Conservation (phyloP, 2,888 invertebrate genomes). For the Mimas tiliae region DNA sequence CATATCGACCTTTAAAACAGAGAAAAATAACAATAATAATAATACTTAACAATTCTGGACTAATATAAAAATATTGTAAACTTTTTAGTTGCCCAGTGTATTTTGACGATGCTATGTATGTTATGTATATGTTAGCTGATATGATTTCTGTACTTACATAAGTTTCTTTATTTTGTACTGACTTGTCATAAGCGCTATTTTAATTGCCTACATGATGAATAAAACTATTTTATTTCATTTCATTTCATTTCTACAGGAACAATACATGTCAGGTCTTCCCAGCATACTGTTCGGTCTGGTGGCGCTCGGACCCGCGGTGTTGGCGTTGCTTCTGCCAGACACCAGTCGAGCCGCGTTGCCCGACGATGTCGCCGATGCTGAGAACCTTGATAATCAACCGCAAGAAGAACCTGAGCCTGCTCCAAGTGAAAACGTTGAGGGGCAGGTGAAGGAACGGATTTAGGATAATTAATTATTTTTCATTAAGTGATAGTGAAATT, state of each 20-base stretch:
- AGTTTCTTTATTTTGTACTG: no score
- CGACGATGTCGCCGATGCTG: slow-evolving; percentile 64
- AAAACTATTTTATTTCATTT: no score
- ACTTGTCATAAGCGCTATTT: no score
- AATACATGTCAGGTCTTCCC: slow-evolving; percentile 67
- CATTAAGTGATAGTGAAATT: not conserved
- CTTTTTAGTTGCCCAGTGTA: no score
- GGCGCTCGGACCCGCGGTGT: slow-evolving; percentile 63
- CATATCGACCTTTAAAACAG: no score
- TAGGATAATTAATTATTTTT: not conserved
- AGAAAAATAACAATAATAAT: no score
- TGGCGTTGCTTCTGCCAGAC: slow-evolving; percentile 70
- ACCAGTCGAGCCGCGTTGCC: slow-evolving; percentile 65
- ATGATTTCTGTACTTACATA: no score
- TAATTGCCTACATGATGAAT: no score
- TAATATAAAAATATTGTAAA: no score
- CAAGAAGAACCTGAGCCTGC: slow-evolving; percentile 20
- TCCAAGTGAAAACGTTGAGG: not conserved
- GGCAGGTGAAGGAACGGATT: slow-evolving; percentile 19
- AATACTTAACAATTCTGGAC: no score
- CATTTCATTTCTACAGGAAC: slow-evolving; percentile 49
- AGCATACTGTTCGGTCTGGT: slow-evolving; percentile 67
- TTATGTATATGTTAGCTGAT: no score
- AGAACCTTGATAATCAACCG: slow-evolving; percentile 51
- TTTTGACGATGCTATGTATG: no score